Percentiles rank a stretch among this genome's conserved stretches.
phyloP scores from a whole-genome alignment of 1,140 invertebrate species.

The Aphis gossypii region DNA sequence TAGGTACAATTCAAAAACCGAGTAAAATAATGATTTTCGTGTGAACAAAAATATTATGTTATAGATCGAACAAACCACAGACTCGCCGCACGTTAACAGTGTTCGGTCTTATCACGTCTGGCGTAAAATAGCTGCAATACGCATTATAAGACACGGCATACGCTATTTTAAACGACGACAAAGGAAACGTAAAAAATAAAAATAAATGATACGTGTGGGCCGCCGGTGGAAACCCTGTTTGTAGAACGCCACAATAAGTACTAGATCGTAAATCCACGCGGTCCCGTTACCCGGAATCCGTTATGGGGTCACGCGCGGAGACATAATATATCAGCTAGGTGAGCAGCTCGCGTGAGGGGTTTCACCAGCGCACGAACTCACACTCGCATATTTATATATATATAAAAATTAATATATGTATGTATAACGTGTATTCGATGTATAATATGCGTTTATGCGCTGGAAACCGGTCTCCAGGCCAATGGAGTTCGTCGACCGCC shows the following conservation, averaged over 20 bases:
- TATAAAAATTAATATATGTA: not conserved
- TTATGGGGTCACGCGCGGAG: conserved; percentile 49
- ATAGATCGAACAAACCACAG: not conserved
- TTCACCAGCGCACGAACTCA: not conserved
- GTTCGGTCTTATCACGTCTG: not conserved
- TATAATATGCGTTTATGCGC: not conserved
- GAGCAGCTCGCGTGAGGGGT: not conserved
- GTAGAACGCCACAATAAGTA: conserved; percentile 3
- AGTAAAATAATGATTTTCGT: not conserved
- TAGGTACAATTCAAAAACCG: not conserved
- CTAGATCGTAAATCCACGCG: conserved; percentile 32
- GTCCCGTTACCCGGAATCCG: conserved; percentile 56
- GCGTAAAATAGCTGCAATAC: not conserved
- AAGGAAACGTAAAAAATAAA: not conserved
- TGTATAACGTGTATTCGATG: not conserved
- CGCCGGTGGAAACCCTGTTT: conserved; percentile 37
- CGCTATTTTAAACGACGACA: not conserved
- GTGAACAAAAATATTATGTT: not conserved
- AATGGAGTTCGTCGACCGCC: conserved; percentile 56
- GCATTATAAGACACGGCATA: too few relatives aligned
- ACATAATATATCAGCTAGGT: conserved; percentile 5
- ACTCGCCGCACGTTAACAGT: not conserved
- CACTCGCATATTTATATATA: not conserved
- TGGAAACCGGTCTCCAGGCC: conserved; percentile 55
- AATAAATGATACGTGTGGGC: not conserved